phyloP scores from a whole-genome alignment of 2,888 invertebrate genomes.

The Ormyrus rosae region DNA sequence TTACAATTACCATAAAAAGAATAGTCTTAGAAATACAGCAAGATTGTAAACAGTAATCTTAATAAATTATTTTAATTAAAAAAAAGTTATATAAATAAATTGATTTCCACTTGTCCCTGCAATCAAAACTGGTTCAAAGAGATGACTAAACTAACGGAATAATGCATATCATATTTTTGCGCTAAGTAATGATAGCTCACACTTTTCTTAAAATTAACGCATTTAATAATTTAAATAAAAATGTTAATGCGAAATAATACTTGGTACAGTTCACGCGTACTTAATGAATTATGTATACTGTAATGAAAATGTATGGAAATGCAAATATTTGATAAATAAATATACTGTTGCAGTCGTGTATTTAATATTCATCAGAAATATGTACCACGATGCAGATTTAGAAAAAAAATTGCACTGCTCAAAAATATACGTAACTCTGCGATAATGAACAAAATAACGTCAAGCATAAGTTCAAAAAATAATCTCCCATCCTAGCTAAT shows the following conservation, averaged over 20 bases:
- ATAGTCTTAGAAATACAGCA: too few relatives aligned
- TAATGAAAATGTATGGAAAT: conserved; percentile 23
- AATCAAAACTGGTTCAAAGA: too few relatives aligned
- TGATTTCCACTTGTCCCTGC: too few relatives aligned
- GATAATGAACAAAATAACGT: too few relatives aligned
- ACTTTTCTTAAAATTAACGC: too few relatives aligned
- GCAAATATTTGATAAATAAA: conserved; percentile 24
- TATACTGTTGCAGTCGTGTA: not conserved
- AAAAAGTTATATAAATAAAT: not conserved
- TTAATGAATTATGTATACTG: conserved; percentile 23
- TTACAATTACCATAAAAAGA: too few relatives aligned
- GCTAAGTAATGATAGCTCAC: too few relatives aligned
- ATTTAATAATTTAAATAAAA: not conserved
- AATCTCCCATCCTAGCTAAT: too few relatives aligned
- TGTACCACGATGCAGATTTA: not conserved
- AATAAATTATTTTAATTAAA: conserved; percentile 8
- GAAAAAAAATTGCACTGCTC: not conserved
- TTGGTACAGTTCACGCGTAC: not conserved
- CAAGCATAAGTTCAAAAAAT: too few relatives aligned
- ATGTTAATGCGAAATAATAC: not conserved
- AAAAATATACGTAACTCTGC: not conserved
- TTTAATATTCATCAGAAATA: conserved; percentile 29
- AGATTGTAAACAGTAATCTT: not conserved
- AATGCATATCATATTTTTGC: too few relatives aligned
- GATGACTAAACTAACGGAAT: too few relatives aligned